Conservation (phyloP, 2,113 vertebrate genomes). For the Dipodomys ordii region DNA sequence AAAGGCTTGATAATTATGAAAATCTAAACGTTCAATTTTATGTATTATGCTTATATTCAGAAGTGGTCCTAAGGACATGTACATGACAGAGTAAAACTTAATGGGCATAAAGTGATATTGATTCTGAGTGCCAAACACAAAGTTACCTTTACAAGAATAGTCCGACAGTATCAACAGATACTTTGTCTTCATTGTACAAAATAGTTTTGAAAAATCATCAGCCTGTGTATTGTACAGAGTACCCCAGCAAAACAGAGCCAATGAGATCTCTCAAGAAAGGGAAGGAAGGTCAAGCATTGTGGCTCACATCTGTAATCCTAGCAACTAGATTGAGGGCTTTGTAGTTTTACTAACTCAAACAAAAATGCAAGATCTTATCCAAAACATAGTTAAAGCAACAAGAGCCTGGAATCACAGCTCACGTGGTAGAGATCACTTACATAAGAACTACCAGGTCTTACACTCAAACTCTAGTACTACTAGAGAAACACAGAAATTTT, state of each 20-base stretch:
- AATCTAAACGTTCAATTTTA: conserved; percentile 36
- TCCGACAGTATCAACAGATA: background rate
- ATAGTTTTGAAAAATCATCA: background rate
- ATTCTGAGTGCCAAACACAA: conserved; percentile 31
- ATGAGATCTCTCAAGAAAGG: background rate
- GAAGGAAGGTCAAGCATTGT: too few relatives aligned
- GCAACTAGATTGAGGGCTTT: too few relatives aligned
- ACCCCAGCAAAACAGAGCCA: background rate
- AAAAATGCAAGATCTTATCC: too few relatives aligned
- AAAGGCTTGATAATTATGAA: conserved; percentile 57
- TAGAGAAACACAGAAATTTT: background rate
- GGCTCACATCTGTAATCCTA: too few relatives aligned
- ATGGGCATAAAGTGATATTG: conserved; percentile 12
- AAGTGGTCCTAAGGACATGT: background rate
- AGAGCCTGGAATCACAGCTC: too few relatives aligned
- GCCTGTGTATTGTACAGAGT: background rate
- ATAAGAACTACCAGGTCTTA: too few relatives aligned
- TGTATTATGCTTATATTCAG: conserved; percentile 30
- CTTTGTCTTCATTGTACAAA: conserved; percentile 52
- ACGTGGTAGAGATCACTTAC: too few relatives aligned
- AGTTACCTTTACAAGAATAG: background rate
- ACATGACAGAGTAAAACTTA: conserved; percentile 23
- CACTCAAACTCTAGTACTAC: too few relatives aligned
- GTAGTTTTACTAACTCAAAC: too few relatives aligned
- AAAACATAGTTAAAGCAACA: too few relatives aligned